These are phyloP conservation scores for Syrrhaptes paradoxus DNA, from an alignment of 2,113 vertebrate species.

Conservation along the genomic window DNA sequence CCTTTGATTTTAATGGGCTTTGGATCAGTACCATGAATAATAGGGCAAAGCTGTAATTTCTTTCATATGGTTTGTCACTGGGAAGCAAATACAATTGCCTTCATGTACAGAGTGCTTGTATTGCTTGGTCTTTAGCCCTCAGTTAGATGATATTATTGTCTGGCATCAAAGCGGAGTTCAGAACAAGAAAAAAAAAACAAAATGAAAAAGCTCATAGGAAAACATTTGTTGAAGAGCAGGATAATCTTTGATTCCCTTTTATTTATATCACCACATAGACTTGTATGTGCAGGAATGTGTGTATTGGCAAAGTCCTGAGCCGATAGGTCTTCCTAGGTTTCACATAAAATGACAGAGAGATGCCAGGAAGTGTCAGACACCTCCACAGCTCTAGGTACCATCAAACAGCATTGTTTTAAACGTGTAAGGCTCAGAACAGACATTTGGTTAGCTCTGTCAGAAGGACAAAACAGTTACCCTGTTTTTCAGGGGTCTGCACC, in stretches of 20 bases:
- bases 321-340: not conserved
- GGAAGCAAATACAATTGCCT: not conserved
- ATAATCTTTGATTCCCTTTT: not conserved
- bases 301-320: not conserved
- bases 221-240: not conserved
- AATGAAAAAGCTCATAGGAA: not conserved
- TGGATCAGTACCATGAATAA: conserved; percentile 34
- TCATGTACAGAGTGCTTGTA: not conserved
- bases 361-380: not conserved
- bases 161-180: not conserved
- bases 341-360: not conserved
- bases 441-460: not conserved
- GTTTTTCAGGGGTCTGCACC: not conserved
- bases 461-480: not conserved
- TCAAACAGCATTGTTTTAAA: not conserved
- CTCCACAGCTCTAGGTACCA: not conserved
- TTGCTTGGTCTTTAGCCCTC: not conserved
- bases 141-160: not conserved
- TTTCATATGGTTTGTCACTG: conserved; percentile 18
- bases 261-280: not conserved
- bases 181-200: not conserved
- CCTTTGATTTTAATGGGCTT: not conserved
- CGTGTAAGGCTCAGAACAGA: not conserved
- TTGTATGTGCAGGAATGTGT: not conserved
- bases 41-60: not conserved